Percentiles rank a stretch among this genome's conserved stretches.
These are phyloP conservation scores for Ciona savignyi DNA, from an alignment of 23 tunicate species.

Conservation along the genomic window DNA sequence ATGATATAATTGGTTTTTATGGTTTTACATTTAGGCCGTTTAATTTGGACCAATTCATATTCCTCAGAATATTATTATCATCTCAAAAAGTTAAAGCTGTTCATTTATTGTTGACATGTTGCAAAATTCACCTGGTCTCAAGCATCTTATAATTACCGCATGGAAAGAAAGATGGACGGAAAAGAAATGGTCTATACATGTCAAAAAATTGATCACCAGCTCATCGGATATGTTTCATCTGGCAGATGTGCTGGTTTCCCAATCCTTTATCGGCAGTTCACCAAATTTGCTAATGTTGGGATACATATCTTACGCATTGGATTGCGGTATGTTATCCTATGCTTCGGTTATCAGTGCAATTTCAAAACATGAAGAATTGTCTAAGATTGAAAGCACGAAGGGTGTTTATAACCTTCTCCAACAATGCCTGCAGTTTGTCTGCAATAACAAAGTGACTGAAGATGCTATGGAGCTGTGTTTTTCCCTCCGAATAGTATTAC, in stretches of 20 bases:
- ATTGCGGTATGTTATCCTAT: conserved; percentile 49
- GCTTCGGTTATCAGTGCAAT: conserved; percentile 78
- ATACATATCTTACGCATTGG: conserved; percentile 47
- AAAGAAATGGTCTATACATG: conserved; percentile 62
- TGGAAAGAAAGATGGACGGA: conserved; percentile 88
- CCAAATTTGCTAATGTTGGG: conserved; percentile 48
- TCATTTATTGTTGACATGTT: no score
- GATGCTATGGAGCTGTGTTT: conserved; percentile 72
- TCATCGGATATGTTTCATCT: conserved; percentile 62
- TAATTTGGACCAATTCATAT: no score
- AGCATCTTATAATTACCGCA: conserved; percentile 53
- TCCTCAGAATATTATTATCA: no score
- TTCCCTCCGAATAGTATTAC: conserved; percentile 51
- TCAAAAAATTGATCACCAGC: conserved; percentile 31
- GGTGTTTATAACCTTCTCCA: conserved; percentile 31
- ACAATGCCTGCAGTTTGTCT: conserved; percentile 20
- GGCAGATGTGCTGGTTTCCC: conserved; percentile 69
- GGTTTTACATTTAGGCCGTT: no score
- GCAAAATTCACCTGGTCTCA: conserved; percentile 20
- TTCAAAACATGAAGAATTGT: conserved; percentile 77
- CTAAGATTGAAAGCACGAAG: conserved; percentile 54
- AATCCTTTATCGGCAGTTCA: conserved; percentile 76
- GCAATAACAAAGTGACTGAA: conserved; percentile 37
- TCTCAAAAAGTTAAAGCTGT: no score
- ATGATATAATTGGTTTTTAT: no score